Percentiles rank a stretch among this genome's conserved stretches.
Conservation (phyloP, 1,140 invertebrate genomes). For the Zaprionus davidi region DNA sequence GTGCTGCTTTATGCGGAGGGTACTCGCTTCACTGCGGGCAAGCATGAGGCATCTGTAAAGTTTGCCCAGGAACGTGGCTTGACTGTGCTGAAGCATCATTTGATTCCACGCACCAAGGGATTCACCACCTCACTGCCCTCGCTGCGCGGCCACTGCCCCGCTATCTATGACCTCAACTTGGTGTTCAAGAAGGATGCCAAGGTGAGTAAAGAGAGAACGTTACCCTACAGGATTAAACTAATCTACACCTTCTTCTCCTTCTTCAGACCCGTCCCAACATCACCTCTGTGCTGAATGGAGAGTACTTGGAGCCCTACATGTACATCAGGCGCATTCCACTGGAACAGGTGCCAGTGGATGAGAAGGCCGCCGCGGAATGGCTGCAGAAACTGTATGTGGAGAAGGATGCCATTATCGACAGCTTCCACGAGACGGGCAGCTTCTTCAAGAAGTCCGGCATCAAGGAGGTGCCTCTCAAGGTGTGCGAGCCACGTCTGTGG, state of each 20-base stretch:
- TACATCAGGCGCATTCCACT: conserved; percentile 92
- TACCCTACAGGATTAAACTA: background rate
- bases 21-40: conserved; percentile 94
- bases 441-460: conserved; percentile 91
- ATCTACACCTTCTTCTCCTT: background rate
- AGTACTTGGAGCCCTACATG: conserved; percentile 90
- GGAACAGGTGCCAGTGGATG: conserved; percentile 91
- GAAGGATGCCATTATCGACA: conserved; percentile 92
- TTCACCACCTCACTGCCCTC: conserved; percentile 91
- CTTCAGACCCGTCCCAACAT: conserved; percentile 88
- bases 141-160: conserved; percentile 90
- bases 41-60: conserved; percentile 93
- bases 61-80: conserved; percentile 94
- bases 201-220: conserved; percentile 49
- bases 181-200: conserved; percentile 89
- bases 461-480: conserved; percentile 86
- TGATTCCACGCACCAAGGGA: conserved; percentile 96
- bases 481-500: conserved; percentile 86
- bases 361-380: conserved; percentile 92
- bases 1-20: conserved; percentile 96
- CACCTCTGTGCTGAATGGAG: conserved; percentile 91
- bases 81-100: conserved; percentile 93
- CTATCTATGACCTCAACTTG: conserved; percentile 93
- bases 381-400: conserved; percentile 87
- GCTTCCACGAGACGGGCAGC: conserved; percentile 92